These are phyloP conservation scores for Chiridota heheva DNA, from an alignment of 35 echinoderm and acorn worm species.

Conservation along the genomic window DNA sequence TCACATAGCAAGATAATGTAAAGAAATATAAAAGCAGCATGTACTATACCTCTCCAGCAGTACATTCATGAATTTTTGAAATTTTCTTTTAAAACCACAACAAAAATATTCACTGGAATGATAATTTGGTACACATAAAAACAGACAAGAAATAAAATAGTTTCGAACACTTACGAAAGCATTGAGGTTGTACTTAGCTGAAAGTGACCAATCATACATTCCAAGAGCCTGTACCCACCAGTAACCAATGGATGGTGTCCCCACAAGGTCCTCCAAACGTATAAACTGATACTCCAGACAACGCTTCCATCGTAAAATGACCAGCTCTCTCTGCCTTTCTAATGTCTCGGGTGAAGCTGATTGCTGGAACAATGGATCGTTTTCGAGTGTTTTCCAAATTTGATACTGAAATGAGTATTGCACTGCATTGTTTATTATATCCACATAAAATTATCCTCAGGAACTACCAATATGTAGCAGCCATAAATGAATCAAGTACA, in stretches of 20 bases:
- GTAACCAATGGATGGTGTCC: not conserved
- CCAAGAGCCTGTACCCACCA: conserved; percentile 49
- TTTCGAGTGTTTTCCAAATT: conserved; percentile 68
- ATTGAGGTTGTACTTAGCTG: conserved; percentile 73
- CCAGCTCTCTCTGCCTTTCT: conserved; percentile 61
- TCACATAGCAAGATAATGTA: too few species aligned
- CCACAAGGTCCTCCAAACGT: conserved; percentile 9
- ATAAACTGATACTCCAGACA: conserved; percentile 58
- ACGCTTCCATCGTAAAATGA: conserved; percentile 48
- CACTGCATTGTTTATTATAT: not conserved
- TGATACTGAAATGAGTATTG: conserved; percentile 51
- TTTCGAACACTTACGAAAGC: conserved; percentile 63
- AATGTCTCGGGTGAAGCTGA: conserved; percentile 14
- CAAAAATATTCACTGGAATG: too few species aligned
- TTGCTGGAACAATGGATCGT: conserved; percentile 74
- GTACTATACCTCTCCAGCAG: too few species aligned
- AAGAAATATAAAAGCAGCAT: too few species aligned
- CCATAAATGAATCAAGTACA: not conserved
- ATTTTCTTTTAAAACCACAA: too few species aligned
- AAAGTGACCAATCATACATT: conserved; percentile 70
- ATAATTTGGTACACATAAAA: too few species aligned
- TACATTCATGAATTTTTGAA: too few species aligned
- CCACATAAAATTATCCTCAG: not conserved
- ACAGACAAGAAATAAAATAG: too few species aligned
- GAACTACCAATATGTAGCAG: not conserved